These are phyloP conservation scores for Austrofundulus limnaeus DNA, from an alignment of 2,113 vertebrate species.

Conservation along the genomic window DNA sequence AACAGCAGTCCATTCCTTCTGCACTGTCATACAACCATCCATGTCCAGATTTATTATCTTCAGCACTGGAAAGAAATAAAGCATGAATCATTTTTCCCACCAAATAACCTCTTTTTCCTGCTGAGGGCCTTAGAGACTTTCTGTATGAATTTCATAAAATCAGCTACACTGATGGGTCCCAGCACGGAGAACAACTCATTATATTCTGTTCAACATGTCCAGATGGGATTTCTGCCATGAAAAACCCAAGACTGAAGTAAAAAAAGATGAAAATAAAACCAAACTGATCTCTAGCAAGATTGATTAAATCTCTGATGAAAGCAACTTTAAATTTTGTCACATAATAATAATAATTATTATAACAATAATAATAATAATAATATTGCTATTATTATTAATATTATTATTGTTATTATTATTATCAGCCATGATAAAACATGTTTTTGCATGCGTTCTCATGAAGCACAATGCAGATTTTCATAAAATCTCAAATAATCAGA, in stretches of 20 bases:
- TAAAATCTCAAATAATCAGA: too few relatives aligned
- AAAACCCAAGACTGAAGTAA: neutral
- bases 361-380: too few relatives aligned
- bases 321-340: too few relatives aligned
- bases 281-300: too few relatives aligned
- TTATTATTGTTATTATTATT: too few relatives aligned
- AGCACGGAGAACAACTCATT: neutral
- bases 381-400: too few relatives aligned
- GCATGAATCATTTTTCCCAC: neutral
- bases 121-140: neutral
- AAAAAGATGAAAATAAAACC: neutral
- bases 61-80: constrained; percentile 6
- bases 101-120: neutral
- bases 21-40: neutral
- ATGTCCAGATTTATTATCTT: constrained; percentile 8
- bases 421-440: too few relatives aligned
- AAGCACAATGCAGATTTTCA: too few relatives aligned
- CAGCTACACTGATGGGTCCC: neutral
- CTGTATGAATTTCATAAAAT: neutral
- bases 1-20: neutral
- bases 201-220: neutral
- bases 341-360: too few relatives aligned
- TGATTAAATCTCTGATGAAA: too few relatives aligned
- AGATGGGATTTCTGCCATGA: constrained; percentile 3
- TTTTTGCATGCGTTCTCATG: too few relatives aligned